Evolutionary conservation across 2,113 vertebrate genomes (phyloP).

Genomic region (Apaloderma vittatum): DNA sequence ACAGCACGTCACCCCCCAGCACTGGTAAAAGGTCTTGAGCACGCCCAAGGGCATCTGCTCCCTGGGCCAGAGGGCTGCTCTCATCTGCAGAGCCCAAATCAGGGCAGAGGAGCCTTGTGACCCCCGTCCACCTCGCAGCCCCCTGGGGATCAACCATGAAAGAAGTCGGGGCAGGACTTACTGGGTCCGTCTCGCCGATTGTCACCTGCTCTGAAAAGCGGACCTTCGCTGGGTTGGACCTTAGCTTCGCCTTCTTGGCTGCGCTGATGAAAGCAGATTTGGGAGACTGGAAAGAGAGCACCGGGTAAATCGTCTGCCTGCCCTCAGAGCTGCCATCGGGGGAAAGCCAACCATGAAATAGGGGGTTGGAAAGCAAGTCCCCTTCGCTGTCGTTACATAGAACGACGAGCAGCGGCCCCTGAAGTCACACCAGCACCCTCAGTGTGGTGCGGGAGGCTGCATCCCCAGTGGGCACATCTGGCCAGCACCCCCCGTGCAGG

Average conservation of each 20-base stretch:
- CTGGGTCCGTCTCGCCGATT: conserved; percentile 92
- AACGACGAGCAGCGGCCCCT: neutral
- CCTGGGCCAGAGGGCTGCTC: neutral
- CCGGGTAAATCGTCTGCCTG: conserved; percentile 1
- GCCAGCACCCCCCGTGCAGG: neutral
- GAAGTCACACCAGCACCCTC: neutral
- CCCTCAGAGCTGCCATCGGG: rapidly evolving
- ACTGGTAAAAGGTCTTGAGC: rapidly evolving
- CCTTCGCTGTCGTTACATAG: neutral
- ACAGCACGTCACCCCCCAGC: neutral
- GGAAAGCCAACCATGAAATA: neutral
- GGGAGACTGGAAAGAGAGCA: conserved; percentile 88
- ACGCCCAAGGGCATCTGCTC: neutral
- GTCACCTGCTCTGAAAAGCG: conserved; percentile 98
- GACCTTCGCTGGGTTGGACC: conserved; percentile 94
- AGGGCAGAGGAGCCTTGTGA: neutral
- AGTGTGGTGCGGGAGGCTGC: neutral
- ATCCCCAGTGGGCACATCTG: rapidly evolving
- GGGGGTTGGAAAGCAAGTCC: neutral
- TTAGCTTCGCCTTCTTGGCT: conserved; percentile 95
- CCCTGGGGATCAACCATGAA: rapidly evolving
- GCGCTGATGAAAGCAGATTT: conserved; percentile 99
- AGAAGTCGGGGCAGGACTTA: conserved; percentile 80
- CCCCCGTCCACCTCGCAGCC: rapidly evolving
- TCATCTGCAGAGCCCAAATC: neutral